Base-by-base conservation (phyloP, 1,140 invertebrate genomes). In the Carposina sasakii region DNA sequence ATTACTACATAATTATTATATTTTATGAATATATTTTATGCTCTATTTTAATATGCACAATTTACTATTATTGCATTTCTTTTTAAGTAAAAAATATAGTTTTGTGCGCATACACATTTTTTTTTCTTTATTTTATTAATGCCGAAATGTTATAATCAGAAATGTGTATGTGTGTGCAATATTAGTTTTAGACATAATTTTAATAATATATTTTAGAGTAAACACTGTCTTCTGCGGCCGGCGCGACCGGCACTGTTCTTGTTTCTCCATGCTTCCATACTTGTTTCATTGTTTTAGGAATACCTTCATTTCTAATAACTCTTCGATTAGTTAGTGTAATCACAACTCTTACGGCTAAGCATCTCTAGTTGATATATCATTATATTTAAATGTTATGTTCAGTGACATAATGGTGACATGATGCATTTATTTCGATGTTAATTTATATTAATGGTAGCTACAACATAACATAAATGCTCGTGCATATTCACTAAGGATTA, bases 91-190 rank as follows among this genome's bases (percentile, higher is more conserved):
- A 31, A 31, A 44, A 66, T 66, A 73, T 78, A 72, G 60, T 72
- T 77, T 79, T 76, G 68, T 81, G 59, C 77, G 70, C 77, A 81
- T 79, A 83, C 77, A 83, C 77, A 79, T 79, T 74, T 73, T 72
- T 61, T 43, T 57, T 53, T 10, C 19, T 21, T 64, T 69, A 50
- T 60, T 63, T 66, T 54, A 52, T 60, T 55, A 60, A 60, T 61
- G 59, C 47, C 66, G 63, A 52, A 67, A 68, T 56, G 50, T 61
- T 68, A 60, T 50, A 62, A 67, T 71, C 67, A 72, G 58, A 73
- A 81, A 79, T 83, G 79, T 83, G 79, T 83, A 83, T 83, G 79
- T 83, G 77, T 81, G 77, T 83, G 79, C 77, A 83, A 83, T 83
- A 83, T 81, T 83, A 83, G 77, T 79, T 83, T 50, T 81, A 76